A percentile compares a stretch with the other conserved stretches of the same genome.
Conservation (phyloP, 37 sponge, comb jelly and placozoan genomes). For the Mnemiopsis leidyi region DNA sequence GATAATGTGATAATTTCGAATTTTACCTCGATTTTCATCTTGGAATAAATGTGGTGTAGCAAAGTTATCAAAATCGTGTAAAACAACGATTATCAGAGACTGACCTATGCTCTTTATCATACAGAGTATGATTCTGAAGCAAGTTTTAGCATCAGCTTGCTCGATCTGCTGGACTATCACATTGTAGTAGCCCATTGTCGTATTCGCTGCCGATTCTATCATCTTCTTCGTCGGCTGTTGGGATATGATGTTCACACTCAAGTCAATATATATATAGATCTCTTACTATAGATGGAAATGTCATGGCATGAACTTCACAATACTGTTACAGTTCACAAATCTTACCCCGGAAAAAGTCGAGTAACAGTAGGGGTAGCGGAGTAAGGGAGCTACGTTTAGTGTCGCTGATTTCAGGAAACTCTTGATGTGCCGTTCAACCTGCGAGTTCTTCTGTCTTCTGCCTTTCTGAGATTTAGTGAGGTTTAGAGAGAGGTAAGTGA, state of each 20-base stretch:
- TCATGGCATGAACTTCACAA: too few relatives aligned
- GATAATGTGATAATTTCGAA: background rate
- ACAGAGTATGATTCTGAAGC: constrained; percentile 57
- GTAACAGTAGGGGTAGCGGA: constrained; percentile 39
- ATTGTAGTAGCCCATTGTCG: constrained; percentile 22
- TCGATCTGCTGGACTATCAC: constrained; percentile 61
- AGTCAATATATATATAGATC: too few relatives aligned
- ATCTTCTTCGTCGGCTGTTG: constrained; percentile 40
- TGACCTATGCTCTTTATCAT: constrained; percentile 52
- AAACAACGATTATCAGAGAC: too few relatives aligned
- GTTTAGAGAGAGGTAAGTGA: too few relatives aligned
- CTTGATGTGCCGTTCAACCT: background rate
- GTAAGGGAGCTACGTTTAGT: constrained; percentile 46
- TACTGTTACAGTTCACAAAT: too few relatives aligned
- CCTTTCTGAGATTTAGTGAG: background rate
- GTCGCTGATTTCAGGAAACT: constrained; percentile 30
- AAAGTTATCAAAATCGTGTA: too few relatives aligned
- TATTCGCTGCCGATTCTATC: background rate
- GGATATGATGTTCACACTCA: too few relatives aligned
- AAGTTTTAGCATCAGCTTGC: constrained; percentile 15
- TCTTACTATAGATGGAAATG: too few relatives aligned
- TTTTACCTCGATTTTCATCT: background rate
- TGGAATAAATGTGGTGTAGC: background rate
- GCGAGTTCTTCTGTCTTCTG: constrained; percentile 2
- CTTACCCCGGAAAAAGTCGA: background rate